phyloP scores from a whole-genome alignment of 2,113 vertebrate species.

The Climacteris rufus region DNA sequence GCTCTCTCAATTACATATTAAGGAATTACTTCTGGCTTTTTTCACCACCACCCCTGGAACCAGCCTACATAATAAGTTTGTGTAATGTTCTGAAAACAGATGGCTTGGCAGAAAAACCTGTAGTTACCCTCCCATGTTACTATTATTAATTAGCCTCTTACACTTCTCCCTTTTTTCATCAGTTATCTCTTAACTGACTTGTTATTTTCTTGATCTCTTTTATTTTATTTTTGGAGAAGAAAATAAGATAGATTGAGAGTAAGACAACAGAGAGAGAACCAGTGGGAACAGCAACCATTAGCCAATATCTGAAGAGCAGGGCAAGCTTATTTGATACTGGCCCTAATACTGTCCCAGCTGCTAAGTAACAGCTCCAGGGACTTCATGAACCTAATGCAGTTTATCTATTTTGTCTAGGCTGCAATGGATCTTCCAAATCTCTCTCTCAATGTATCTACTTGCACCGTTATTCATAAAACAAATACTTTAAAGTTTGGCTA shows the following conservation, averaged over 20 bases:
- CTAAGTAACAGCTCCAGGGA: background rate
- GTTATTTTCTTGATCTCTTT: background rate
- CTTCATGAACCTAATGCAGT: background rate
- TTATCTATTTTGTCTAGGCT: background rate
- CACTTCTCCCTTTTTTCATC: background rate
- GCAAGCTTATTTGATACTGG: background rate
- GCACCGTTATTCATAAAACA: background rate
- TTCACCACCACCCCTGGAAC: background rate
- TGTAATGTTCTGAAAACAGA: background rate
- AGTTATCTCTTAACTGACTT: background rate
- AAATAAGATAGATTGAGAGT: background rate
- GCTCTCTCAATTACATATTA: background rate
- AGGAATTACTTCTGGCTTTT: background rate
- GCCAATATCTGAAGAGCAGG: background rate
- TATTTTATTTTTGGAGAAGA: background rate
- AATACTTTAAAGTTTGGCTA: background rate
- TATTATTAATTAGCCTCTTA: background rate
- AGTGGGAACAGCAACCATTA: background rate
- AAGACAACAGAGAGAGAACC: background rate
- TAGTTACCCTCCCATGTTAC: background rate
- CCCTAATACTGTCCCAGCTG: background rate
- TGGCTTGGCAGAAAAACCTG: background rate
- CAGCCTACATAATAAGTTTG: background rate
- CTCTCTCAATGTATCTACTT: background rate
- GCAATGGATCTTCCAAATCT: background rate